Conservation (phyloP, 2,113 vertebrate species). For the Hiodon tergisus region DNA sequence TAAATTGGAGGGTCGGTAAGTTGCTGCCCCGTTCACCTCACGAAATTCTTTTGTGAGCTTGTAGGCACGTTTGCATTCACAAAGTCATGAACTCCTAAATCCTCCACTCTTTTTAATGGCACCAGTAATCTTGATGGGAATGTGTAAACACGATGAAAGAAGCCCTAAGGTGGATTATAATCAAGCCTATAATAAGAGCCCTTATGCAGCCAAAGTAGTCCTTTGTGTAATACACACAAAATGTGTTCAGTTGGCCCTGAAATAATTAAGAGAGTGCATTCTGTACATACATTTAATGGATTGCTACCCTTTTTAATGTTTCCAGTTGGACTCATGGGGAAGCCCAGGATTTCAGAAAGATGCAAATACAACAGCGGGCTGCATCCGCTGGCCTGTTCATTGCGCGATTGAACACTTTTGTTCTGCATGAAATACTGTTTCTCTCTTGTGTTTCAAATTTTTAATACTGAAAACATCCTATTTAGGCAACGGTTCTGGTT, state of each 20-base stretch:
- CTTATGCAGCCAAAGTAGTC: neutral
- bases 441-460: too few relatives aligned
- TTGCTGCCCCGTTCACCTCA: neutral
- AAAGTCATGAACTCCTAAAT: neutral
- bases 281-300: neutral
- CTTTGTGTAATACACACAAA: neutral
- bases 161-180: neutral
- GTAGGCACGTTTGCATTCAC: neutral
- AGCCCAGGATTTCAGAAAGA: neutral
- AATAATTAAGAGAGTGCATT: constrained; percentile 2
- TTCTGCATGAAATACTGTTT: too few relatives aligned
- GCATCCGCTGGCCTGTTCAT: too few relatives aligned
- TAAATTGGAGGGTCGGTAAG: neutral
- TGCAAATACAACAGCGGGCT: constrained; percentile 3
- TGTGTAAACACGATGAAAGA: constrained; percentile 3
- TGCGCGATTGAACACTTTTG: too few relatives aligned
- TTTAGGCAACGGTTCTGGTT: too few relatives aligned
- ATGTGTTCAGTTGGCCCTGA: neutral
- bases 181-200: constrained; percentile 1
- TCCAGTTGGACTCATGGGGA: too few relatives aligned
- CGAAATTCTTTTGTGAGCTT: neutral
- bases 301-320: neutral
- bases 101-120: neutral
- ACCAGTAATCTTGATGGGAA: constrained; percentile 15
- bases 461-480: too few relatives aligned